These are phyloP conservation scores for Chrysogorgia sp. DNA, from an alignment of 92 coral and sea anemone genomes.

Conservation along the genomic window DNA sequence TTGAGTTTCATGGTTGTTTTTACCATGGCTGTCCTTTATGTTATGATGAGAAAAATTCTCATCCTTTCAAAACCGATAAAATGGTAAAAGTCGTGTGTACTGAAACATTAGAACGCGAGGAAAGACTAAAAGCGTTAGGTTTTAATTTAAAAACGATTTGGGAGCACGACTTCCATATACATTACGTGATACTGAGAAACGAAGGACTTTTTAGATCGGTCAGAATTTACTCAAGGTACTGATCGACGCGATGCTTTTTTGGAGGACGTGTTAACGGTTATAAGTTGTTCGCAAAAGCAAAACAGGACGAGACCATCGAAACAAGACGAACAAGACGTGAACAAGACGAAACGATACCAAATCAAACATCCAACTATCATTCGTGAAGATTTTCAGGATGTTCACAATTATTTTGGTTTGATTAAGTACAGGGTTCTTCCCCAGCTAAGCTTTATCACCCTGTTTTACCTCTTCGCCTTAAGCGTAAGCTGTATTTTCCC, in stretches of 20 bases:
- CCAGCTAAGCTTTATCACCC: too few relatives aligned
- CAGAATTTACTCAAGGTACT: constrained; percentile 20
- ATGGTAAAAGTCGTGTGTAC: constrained; percentile 17
- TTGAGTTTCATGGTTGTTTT: constrained; percentile 43
- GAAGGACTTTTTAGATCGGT: constrained; percentile 18
- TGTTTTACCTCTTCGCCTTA: too few relatives aligned
- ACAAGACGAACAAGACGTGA: too few relatives aligned
- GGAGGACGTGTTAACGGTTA: constrained; percentile 55
- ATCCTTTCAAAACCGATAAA: constrained; percentile 10
- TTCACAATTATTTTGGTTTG: too few relatives aligned
- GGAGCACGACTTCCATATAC: constrained; percentile 40
- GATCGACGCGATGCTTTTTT: constrained; percentile 51
- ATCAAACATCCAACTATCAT: too few relatives aligned
- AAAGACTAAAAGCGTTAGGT: constrained; percentile 25
- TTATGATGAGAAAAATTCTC: constrained; percentile 14
- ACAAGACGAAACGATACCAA: too few relatives aligned
- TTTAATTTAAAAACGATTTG: too few relatives aligned
- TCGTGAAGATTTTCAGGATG: too few relatives aligned
- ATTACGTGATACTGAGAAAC: constrained; percentile 24
- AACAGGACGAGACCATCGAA: too few relatives aligned
- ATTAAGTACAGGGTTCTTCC: too few relatives aligned
- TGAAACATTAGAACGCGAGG: constrained; percentile 16
- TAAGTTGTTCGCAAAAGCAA: constrained; percentile 13
- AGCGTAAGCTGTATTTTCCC: too few relatives aligned
- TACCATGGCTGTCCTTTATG: constrained; percentile 26